These are phyloP conservation scores for Solea senegalensis DNA, from an alignment of 2,113 vertebrate genomes.

Conservation along the genomic window DNA sequence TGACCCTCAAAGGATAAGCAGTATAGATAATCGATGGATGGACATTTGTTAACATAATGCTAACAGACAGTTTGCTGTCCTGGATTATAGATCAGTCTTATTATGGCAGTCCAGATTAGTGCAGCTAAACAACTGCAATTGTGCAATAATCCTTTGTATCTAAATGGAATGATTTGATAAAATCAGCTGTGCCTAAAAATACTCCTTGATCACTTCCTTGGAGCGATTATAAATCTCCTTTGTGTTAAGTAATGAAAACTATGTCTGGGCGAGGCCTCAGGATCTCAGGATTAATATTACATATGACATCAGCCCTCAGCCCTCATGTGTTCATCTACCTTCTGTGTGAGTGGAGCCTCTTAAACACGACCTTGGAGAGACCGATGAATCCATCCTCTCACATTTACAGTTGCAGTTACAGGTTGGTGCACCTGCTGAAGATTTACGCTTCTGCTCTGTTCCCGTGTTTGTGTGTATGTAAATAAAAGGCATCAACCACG, in stretches of 20 bases:
- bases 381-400: slow-evolving; percentile 42
- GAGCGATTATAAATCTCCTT: slow-evolving; percentile 49
- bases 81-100: too few species aligned
- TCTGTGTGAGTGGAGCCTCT: slow-evolving; percentile 28
- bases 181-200: slow-evolving; percentile 43
- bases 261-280: slow-evolving; percentile 6
- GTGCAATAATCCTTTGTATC: not conserved
- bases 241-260: slow-evolving; percentile 53
- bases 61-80: too few species aligned
- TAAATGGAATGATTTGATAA: slow-evolving; percentile 21
- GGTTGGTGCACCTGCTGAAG: slow-evolving; percentile 27
- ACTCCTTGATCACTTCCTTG: slow-evolving; percentile 25
- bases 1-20: too few species aligned
- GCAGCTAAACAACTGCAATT: not conserved
- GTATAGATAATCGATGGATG: too few species aligned
- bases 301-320: slow-evolving; percentile 53
- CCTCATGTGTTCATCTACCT: slow-evolving; percentile 50
- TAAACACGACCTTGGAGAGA: slow-evolving; percentile 31
- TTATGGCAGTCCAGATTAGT: too few species aligned
- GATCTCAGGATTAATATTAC: slow-evolving; percentile 51
- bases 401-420: slow-evolving; percentile 3
- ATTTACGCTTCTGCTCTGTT: slow-evolving; percentile 15
- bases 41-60: too few species aligned
- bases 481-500: slow-evolving; percentile 44
- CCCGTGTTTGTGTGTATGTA: slow-evolving; percentile 48